These are phyloP conservation scores for Mormoops blainvillei DNA, from an alignment of 2,113 vertebrate species.

Conservation along the genomic window DNA sequence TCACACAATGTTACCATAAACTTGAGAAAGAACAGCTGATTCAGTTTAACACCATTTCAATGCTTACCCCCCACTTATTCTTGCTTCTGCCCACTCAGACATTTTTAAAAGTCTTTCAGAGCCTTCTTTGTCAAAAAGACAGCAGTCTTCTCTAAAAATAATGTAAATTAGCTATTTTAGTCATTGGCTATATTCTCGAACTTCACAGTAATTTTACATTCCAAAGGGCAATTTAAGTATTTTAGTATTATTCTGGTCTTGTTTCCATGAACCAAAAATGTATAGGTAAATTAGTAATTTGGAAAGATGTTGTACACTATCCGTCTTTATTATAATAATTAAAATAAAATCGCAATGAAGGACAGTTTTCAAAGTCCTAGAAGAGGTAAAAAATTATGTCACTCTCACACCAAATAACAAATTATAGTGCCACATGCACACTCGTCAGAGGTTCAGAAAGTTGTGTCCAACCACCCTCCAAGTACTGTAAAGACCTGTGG, in stretches of 20 bases:
- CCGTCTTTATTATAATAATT: not conserved
- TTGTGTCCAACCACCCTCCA: not conserved
- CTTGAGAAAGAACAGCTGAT: slow-evolving; percentile 21
- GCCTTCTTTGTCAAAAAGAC: slow-evolving; percentile 53
- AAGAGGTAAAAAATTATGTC: not conserved
- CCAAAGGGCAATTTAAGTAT: not conserved
- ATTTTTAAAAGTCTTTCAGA: slow-evolving; percentile 50
- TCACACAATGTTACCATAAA: slow-evolving; percentile 35
- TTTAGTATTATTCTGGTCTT: slow-evolving; percentile 23
- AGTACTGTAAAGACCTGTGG: not conserved
- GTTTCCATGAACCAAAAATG: slow-evolving; percentile 16
- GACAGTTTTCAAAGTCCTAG: not conserved
- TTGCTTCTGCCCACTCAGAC: slow-evolving; percentile 53
- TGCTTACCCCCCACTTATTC: slow-evolving; percentile 18
- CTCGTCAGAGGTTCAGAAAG: slow-evolving; percentile 31
- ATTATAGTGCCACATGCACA: slow-evolving; percentile 66
- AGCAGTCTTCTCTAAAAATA: slow-evolving; percentile 46
- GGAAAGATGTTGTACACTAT: not conserved
- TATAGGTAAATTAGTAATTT: not conserved
- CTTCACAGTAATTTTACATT: not conserved
- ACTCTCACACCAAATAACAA: slow-evolving; percentile 4
- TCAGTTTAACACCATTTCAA: not conserved
- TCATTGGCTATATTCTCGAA: not conserved
- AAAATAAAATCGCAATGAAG: not conserved
- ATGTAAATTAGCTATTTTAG: slow-evolving; percentile 33